Evolutionary conservation across 2,797 vertebrate species (phyloP), one percentile per base, ranked within the genome.

Genomic region (Pyrocephalus nanus): DNA sequence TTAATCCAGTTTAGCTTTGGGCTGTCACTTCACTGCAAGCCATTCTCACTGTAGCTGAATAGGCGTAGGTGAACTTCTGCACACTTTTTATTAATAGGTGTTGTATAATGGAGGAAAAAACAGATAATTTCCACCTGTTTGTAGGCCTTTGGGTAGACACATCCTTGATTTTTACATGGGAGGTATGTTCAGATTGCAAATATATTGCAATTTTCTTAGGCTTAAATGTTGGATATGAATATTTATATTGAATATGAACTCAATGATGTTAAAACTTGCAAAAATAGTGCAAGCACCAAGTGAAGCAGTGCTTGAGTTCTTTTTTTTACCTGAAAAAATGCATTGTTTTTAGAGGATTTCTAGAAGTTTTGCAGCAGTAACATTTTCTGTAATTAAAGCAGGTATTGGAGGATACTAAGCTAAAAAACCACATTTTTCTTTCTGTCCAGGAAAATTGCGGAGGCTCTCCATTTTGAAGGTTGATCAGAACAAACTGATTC

Each of bases 381-480:
- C 62, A 40, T 58, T 53, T 58, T 60, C 55, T 34, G 2, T 70
- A n/a, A 30, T 34, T 84, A 60, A 75, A 60, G 65, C 30, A 36
- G 29, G 15, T 50, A 34, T 38, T 2, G 8, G 54, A 58, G 16
- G 8, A 17, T 42, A 17, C 26, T 72, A 22, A 50, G 25, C 47
- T 67, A 36, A 71, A 47, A 19, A 65, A 14, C 2, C 23, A 5
- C 27, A 27, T 32, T 53, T 19, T 40, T 60, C 50, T 58, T 57
- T 79, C 34, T 87, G 18, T 79, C 57, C 93, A 99, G 99, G 99
- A 95, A 99, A 99, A 96, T 86, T 99, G 81, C 98, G 96, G 94
- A 98, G 97, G 47, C 98, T 99, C 67, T 99, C 99, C 2, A 99
- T 99, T 95, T 96, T 99, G 96, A 99, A 99, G 97, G 98, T 98